Conservation (phyloP, 2,888 invertebrate genomes). For the Eupelmus urozonus region DNA sequence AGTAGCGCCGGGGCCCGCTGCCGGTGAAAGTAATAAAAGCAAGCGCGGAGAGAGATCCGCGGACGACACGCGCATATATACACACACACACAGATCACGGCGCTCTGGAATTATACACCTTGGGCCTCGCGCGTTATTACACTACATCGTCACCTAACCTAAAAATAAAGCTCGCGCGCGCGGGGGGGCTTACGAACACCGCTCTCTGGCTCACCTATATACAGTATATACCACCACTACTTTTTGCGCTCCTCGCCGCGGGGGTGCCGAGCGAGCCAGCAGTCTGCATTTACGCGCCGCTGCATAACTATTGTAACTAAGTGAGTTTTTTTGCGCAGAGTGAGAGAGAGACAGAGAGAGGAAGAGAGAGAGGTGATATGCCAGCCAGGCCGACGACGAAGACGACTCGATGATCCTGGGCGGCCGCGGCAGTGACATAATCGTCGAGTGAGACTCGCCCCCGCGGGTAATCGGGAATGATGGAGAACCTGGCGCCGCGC, state of each 20-base stretch:
- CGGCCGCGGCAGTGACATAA: slow-evolving; percentile 53
- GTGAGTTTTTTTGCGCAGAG: neutral
- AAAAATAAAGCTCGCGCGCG: slow-evolving; percentile 54
- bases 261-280: slow-evolving; percentile 15
- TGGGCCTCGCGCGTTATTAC: slow-evolving; percentile 29
- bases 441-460: too few species aligned
- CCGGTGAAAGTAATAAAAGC: slow-evolving; percentile 67
- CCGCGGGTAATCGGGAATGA: slow-evolving; percentile 9
- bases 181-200: neutral
- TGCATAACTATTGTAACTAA: too few species aligned
- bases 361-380: slow-evolving; percentile 9
- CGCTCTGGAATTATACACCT: too few species aligned
- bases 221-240: slow-evolving; percentile 6
- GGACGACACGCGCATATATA: too few species aligned
- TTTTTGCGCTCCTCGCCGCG: neutral
- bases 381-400: slow-evolving; percentile 9
- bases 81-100: too few species aligned
- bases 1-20: slow-evolving; percentile 51
- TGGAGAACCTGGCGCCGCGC: slow-evolving; percentile 45
- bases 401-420: slow-evolving; percentile 5
- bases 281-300: neutral
- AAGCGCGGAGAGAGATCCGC: slow-evolving; percentile 28
- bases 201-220: too few species aligned
- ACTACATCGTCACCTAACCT: slow-evolving; percentile 61
- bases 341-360: neutral